phyloP scores from a whole-genome alignment of 2,113 vertebrate genomes.

The Lampris megalopsis region DNA sequence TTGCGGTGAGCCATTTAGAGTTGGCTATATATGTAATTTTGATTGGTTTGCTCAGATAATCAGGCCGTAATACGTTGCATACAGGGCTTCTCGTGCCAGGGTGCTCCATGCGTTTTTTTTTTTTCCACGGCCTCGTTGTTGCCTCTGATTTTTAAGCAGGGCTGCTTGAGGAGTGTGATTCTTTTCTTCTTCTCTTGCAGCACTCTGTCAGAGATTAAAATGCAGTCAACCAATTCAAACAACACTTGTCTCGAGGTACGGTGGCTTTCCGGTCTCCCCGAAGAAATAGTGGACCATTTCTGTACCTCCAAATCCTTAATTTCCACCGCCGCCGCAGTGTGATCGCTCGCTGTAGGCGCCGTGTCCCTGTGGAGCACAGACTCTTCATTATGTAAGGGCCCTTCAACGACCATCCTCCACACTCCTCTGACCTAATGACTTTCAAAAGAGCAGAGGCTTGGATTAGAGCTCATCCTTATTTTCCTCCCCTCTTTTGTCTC shows the following conservation, averaged over 20 bases:
- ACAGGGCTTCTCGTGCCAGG: neutral
- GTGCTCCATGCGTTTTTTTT: neutral
- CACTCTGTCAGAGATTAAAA: conserved; percentile 66
- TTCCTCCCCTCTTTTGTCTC: conserved; percentile 61
- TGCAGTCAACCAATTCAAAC: conserved; percentile 64
- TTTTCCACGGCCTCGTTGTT: neutral
- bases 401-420: conserved; percentile 75
- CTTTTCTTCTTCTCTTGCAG: neutral
- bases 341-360: conserved; percentile 69
- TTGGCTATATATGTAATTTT: too few species aligned
- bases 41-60: neutral
- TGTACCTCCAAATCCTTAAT: conserved; percentile 74
- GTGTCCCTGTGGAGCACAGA: conserved; percentile 75
- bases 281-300: conserved; percentile 62
- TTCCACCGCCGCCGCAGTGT: conserved; percentile 72
- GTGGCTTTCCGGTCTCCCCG: conserved; percentile 47
- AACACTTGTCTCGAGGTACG: conserved; percentile 49
- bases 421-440: conserved; percentile 82
- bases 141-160: neutral
- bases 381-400: conserved; percentile 81
- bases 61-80: neutral
- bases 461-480: conserved; percentile 73
- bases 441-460: conserved; percentile 68
- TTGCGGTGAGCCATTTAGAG: neutral
- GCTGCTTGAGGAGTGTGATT: neutral